Conservation (phyloP, 2,113 vertebrate species). For the Hippocampus abdominalis region DNA sequence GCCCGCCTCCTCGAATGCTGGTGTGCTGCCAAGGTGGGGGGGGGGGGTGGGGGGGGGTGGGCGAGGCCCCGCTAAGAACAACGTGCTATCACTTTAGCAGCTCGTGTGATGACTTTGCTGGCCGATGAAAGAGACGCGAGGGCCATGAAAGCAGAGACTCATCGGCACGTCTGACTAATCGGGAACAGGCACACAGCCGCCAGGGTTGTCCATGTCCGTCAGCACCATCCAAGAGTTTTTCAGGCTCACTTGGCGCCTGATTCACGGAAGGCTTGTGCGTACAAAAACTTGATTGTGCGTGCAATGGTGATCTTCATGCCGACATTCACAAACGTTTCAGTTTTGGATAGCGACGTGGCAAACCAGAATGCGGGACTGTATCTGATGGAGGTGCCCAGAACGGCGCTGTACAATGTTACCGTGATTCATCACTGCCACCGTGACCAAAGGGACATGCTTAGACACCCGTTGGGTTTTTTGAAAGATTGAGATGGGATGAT, state of each 20-base stretch:
- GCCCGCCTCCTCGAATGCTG: background rate
- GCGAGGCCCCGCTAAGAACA: background rate
- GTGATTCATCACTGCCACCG: too few relatives aligned
- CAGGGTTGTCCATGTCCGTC: background rate
- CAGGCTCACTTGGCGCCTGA: background rate
- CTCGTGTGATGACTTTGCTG: background rate
- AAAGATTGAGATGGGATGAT: too few relatives aligned
- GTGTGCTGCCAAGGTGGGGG: background rate
- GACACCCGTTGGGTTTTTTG: too few relatives aligned
- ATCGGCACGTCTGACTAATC: background rate
- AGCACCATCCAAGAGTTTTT: background rate
- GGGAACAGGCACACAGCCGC: background rate
- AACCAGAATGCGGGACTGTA: background rate
- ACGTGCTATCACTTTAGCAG: conserved; percentile 1
- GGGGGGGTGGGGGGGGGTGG: background rate
- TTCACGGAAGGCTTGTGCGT: background rate
- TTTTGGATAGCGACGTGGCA: background rate
- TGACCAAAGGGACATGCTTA: too few relatives aligned
- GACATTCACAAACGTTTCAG: background rate
- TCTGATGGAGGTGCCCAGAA: background rate
- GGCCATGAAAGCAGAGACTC: background rate
- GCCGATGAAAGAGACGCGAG: background rate
- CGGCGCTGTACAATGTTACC: too few relatives aligned
- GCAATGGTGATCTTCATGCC: background rate
- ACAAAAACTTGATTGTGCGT: background rate